phyloP scores from a whole-genome alignment of 35 echinoderm and acorn worm species.

The Holothuria glaberrima region DNA sequence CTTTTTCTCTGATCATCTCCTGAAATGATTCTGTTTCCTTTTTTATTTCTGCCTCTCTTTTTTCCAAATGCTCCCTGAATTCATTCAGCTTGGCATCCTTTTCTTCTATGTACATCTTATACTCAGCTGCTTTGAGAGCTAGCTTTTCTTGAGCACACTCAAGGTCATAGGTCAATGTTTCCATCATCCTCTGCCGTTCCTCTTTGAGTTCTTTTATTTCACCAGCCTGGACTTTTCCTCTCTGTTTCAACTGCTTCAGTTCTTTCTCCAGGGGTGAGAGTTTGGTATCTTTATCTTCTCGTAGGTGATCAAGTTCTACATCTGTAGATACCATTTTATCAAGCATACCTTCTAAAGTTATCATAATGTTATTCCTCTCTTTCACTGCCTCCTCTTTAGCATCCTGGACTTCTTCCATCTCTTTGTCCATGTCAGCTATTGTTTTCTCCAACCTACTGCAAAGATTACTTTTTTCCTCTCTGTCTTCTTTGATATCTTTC shows the following conservation, averaged over 20 bases:
- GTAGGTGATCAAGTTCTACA: background rate
- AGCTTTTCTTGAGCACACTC: slow-evolving; percentile 44
- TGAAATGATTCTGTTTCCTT: slow-evolving; percentile 1
- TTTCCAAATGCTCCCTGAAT: background rate
- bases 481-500: background rate
- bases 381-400: slow-evolving; percentile 1
- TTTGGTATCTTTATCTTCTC: background rate
- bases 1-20: background rate
- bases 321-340: slow-evolving; percentile 24
- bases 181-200: slow-evolving; percentile 22
- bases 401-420: background rate
- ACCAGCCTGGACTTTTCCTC: background rate
- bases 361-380: slow-evolving; percentile 16
- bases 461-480: background rate
- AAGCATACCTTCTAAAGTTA: slow-evolving; percentile 21
- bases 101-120: slow-evolving; percentile 17
- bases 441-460: slow-evolving; percentile 31
- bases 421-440: slow-evolving; percentile 5
- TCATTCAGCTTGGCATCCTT: slow-evolving; percentile 20
- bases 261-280: slow-evolving; percentile 10
- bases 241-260: background rate
- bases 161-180: slow-evolving; percentile 28
- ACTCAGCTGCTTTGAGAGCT: slow-evolving; percentile 21
- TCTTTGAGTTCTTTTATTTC: background rate
- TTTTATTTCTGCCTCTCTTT: background rate